Evolutionary conservation across 2,113 vertebrate species (phyloP), one percentile per base, ranked within the genome.

Genomic region (Actenoides lindsayi): DNA sequence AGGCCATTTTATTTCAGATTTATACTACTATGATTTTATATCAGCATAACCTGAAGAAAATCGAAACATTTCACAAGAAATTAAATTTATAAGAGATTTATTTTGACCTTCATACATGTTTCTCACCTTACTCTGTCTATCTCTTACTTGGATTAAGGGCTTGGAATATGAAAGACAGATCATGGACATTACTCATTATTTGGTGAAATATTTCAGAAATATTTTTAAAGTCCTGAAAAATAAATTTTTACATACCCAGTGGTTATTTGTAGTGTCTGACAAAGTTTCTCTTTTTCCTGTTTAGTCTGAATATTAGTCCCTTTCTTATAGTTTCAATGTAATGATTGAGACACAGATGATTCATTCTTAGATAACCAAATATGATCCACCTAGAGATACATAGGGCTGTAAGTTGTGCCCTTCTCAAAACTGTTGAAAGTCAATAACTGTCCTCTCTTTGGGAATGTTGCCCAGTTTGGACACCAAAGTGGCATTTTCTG

Each of bases 111-210:
- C 37, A 8, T 5, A 21, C 5, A 83, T n/a, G 12, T 19, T 73
- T 84, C 8, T 60, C 11, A 56, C 16, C 5, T 73, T 50, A 2
- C 3, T 75, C 10, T 67, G 7, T 48, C 13, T 75, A 33, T 6
- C 11, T 50, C 11, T 2, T 3, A 24, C 9, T 42, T 9, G 4
- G 10, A 68, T 8, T 19, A 1, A 1, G 17, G 4, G 5, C 10
- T 68, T 81, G 25, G 23, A 81, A 71, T 67, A 6, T 64, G 31
- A 25, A 2, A 27, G 27, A 57, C 62, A 5, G 11, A 24, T 71
- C 10, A 20, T 39, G 18, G 10, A 39, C 70, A n/a, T 75, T 57
- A 30, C 11, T 20, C 4, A 33, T 27, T 53, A 3, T 56, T 78
- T 44, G 2, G 1, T 73, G 7, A 33, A 67, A 21, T 3, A 1